Percentiles rank a stretch among this genome's conserved stretches.
Evolutionary conservation across 2,113 vertebrate species (phyloP).

Genomic region (Grantiella picta): DNA sequence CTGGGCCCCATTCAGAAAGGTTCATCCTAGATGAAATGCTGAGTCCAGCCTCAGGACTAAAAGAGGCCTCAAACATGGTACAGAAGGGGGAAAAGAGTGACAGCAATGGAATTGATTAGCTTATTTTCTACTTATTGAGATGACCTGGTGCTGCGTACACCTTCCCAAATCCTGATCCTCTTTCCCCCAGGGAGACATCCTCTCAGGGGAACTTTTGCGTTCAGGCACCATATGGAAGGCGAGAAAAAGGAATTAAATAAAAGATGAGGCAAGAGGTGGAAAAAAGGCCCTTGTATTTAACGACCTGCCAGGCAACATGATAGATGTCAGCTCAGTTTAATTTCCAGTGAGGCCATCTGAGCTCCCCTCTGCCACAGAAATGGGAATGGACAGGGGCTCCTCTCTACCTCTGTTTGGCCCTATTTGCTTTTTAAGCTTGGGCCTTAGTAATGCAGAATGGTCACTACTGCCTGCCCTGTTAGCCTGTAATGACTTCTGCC

Average conservation of each 20-base stretch:
- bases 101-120: background rate
- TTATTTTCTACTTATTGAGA: background rate
- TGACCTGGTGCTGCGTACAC: background rate
- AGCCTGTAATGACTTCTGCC: background rate
- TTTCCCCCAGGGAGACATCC: background rate
- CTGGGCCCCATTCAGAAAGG: background rate
- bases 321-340: background rate
- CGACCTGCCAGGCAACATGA: background rate
- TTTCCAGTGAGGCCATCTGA: background rate
- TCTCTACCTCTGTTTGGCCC: background rate
- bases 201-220: background rate
- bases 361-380: background rate
- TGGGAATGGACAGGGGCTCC: background rate
- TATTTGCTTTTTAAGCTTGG: background rate
- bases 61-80: background rate
- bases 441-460: background rate
- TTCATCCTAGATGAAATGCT: background rate
- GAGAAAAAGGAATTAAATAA: constrained; percentile 35
- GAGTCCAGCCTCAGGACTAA: background rate
- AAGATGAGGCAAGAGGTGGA: constrained; percentile 23
- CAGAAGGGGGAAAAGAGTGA: background rate
- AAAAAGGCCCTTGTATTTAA: background rate
- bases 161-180: background rate
- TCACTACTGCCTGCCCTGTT: background rate
- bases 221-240: constrained; percentile 5